Conservation (phyloP, 2,888 invertebrate species). For the Amiota communis region DNA sequence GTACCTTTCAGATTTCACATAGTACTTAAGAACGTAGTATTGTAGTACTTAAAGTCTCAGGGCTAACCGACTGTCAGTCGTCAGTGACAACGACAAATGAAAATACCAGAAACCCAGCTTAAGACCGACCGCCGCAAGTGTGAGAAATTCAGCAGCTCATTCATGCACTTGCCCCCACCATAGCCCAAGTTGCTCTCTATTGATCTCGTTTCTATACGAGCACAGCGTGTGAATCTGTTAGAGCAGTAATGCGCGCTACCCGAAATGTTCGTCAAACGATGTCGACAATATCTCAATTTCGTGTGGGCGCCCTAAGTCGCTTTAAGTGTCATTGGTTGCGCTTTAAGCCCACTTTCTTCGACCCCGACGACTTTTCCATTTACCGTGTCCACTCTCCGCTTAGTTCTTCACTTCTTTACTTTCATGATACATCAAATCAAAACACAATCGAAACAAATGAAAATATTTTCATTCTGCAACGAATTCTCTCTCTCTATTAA, state of each 20-base stretch:
- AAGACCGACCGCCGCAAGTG: slow-evolving; percentile 5
- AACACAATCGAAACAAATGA: slow-evolving; percentile 39
- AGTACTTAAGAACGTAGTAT: no score
- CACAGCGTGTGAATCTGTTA: slow-evolving; percentile 30
- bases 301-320: slow-evolving; percentile 58
- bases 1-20: no score
- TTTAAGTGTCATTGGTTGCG: slow-evolving; percentile 56
- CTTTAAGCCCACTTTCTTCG: slow-evolving; percentile 42
- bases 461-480: slow-evolving; percentile 50
- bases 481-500: slow-evolving; percentile 9
- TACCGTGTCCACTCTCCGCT: background rate
- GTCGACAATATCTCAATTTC: slow-evolving; percentile 53
- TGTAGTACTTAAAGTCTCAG: background rate
- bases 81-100: slow-evolving; percentile 4
- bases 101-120: slow-evolving; percentile 6
- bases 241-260: no score
- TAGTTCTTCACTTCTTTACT: background rate
- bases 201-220: slow-evolving; percentile 38
- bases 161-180: slow-evolving; percentile 10
- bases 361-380: slow-evolving; percentile 24
- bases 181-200: slow-evolving; percentile 38
- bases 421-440: slow-evolving; percentile 25
- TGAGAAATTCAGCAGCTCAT: slow-evolving; percentile 11
- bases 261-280: slow-evolving; percentile 6
- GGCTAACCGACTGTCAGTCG: background rate